phyloP scores from a whole-genome alignment of 2,888 invertebrate genomes.

The Zaprionus lineosus region DNA sequence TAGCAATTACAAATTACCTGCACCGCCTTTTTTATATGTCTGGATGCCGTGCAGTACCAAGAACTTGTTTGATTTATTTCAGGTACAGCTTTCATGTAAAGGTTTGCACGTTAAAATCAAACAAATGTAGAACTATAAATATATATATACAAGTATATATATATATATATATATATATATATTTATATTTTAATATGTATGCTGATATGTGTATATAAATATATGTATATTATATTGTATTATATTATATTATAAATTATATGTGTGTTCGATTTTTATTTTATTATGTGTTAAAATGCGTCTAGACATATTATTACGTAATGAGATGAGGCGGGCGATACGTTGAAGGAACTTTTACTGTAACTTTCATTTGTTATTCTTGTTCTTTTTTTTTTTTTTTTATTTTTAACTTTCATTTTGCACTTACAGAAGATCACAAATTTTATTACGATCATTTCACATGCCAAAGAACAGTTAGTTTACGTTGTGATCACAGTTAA shows the following conservation, averaged over 20 bases:
- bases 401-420: slow-evolving; percentile 3
- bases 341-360: slow-evolving; percentile 40
- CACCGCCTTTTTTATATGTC: slow-evolving; percentile 15
- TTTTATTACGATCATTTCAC: too few species aligned
- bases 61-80: slow-evolving; percentile 63
- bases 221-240: slow-evolving; percentile 16
- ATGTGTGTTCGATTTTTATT: slow-evolving; percentile 35
- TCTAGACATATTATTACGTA: slow-evolving; percentile 74
- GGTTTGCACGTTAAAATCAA: slow-evolving; percentile 71
- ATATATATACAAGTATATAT: slow-evolving; percentile 32
- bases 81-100: slow-evolving; percentile 46
- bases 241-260: slow-evolving; percentile 2
- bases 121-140: slow-evolving; percentile 53
- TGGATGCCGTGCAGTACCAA: slow-evolving; percentile 71
- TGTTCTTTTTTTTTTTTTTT: slow-evolving; percentile 27
- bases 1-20: slow-evolving; percentile 45
- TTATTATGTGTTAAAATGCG: slow-evolving; percentile 67
- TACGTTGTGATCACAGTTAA: too few species aligned
- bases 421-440: slow-evolving; percentile 46
- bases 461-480: too few species aligned
- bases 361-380: slow-evolving; percentile 28
- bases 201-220: slow-evolving; percentile 54
- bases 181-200: slow-evolving; percentile 34
- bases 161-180: slow-evolving; percentile 8
- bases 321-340: slow-evolving; percentile 78